phyloP scores from a whole-genome alignment of 1,140 invertebrate genomes.

The Drosophila varians region DNA sequence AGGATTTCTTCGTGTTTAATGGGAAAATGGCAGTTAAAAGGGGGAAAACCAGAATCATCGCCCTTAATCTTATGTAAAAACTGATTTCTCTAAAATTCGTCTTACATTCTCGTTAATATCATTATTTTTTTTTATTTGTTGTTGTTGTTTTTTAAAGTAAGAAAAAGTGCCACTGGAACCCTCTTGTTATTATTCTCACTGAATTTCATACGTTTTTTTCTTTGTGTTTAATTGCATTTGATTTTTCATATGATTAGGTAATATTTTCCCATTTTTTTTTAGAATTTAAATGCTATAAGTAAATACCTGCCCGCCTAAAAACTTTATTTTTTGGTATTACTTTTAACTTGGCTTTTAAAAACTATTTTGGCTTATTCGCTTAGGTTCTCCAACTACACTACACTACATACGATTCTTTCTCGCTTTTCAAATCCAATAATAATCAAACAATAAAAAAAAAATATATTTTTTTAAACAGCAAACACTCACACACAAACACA shows the following conservation, averaged over 20 bases:
- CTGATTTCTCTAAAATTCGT: slow-evolving; percentile 63
- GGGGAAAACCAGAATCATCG: slow-evolving; percentile 11
- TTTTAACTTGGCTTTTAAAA: slow-evolving; percentile 47
- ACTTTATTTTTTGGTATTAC: slow-evolving; percentile 13
- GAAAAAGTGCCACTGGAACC: slow-evolving; percentile 53
- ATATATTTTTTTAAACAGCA: slow-evolving; percentile 8
- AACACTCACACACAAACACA: slow-evolving; percentile 6
- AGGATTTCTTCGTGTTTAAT: slow-evolving; percentile 12
- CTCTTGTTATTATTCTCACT: background rate
- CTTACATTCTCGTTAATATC: slow-evolving; percentile 56
- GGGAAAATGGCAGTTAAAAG: slow-evolving; percentile 18
- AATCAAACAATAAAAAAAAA: slow-evolving; percentile 8
- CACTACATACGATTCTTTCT: slow-evolving; percentile 32
- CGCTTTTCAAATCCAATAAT: background rate
- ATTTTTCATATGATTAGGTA: slow-evolving; percentile 23
- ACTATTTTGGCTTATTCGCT: slow-evolving; percentile 74
- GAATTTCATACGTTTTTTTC: slow-evolving; percentile 3
- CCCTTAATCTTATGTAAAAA: slow-evolving; percentile 60
- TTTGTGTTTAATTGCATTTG: slow-evolving; percentile 40
- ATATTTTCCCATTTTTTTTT: slow-evolving; percentile 17
- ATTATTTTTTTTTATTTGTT: slow-evolving; percentile 10
- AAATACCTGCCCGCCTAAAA: slow-evolving; percentile 55
- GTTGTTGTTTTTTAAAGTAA: slow-evolving; percentile 48
- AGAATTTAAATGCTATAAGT: slow-evolving; percentile 70
- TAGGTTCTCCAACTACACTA: slow-evolving; percentile 43